phyloP scores from a whole-genome alignment of 2,797 vertebrate species.

The Cyclopterus lumpus region DNA sequence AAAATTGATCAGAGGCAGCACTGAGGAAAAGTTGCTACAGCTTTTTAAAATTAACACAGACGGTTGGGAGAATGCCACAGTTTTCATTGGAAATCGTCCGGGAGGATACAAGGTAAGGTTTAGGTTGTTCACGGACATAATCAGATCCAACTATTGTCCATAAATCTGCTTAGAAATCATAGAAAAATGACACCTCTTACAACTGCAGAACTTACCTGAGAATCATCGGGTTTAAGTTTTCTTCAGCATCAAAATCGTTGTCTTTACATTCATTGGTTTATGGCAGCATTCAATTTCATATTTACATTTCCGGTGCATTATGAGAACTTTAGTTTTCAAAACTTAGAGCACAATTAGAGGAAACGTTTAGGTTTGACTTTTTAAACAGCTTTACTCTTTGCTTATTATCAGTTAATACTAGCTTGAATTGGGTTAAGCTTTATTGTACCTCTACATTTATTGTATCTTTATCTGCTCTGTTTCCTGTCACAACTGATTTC shows the following conservation, averaged over 20 bases:
- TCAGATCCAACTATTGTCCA: neutral
- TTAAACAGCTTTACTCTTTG: neutral
- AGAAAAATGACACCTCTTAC: neutral
- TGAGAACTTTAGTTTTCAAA: neutral
- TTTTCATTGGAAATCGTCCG: constrained; percentile 78
- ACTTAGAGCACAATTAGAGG: neutral
- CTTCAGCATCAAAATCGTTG: neutral
- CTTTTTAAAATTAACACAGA: constrained; percentile 48
- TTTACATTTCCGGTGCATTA: neutral
- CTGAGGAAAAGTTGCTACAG: constrained; percentile 19
- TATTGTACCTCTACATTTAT: constrained; percentile 12
- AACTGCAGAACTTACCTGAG: neutral
- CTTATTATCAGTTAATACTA: neutral
- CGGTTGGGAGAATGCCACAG: constrained; percentile 74
- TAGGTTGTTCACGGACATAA: neutral
- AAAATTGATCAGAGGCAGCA: constrained; percentile 33
- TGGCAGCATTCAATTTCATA: no score
- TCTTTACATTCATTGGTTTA: neutral
- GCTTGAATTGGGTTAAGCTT: neutral
- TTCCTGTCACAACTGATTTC: constrained; percentile 13
- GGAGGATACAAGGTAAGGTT: constrained; percentile 78
- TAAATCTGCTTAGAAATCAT: neutral
- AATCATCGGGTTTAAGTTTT: neutral
- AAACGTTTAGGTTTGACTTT: neutral
- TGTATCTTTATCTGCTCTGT: constrained; percentile 8